Base-by-base conservation (phyloP, 2,888 invertebrate genomes). In the Caenorhabditis imperialis region DNA sequence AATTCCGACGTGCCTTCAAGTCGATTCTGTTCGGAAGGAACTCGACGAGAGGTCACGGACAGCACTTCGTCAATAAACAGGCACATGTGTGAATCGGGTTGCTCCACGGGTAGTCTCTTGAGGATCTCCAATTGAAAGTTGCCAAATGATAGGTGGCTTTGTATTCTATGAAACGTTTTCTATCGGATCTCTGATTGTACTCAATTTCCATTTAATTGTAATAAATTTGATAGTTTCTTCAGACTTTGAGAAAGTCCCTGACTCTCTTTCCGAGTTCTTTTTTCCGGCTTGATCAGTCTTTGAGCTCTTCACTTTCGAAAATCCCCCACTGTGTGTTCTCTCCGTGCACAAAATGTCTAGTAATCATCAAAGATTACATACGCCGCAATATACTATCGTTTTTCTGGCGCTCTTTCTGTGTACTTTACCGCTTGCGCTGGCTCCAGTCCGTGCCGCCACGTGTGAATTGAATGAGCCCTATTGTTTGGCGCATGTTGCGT, bases 1-100 rank as follows among this genome's bases (percentile, higher is more conserved):
- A 99, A 89, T 99, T 98, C 91, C 92, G 98, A 81, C 96, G 96
- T 91, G 98, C 98, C 58, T 99, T 99, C 90, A 86, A 87, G 61
- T 75, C 76, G 20, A 63, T 79, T 6, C 22, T 79, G 2, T 78
- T 80, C 44, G 76, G 78, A 42, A 65, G 79, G 5, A 48, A 74
- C 23, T 44, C 54, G n/a, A 48, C 57, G 1, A 51, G 79, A 38
- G 42, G 38, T 20, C 74, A 76, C 38, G n/a, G n/a, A n/a, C n/a
- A n/a, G n/a, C 65, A 65, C 25, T 73, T 76, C 40, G 38, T 51
- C 38, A 73, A 74, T 47, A 78, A 78, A 57, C 78, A 78, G 44
- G 76, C 73, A 27, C 61, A 67, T 40, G 54, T 69, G 3, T 65
- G 45, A 57, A 30, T 18, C 48, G 48, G 48, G 48, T 48, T 16